Conservation (phyloP, 2,888 invertebrate species). For the Mythimna impura region DNA sequence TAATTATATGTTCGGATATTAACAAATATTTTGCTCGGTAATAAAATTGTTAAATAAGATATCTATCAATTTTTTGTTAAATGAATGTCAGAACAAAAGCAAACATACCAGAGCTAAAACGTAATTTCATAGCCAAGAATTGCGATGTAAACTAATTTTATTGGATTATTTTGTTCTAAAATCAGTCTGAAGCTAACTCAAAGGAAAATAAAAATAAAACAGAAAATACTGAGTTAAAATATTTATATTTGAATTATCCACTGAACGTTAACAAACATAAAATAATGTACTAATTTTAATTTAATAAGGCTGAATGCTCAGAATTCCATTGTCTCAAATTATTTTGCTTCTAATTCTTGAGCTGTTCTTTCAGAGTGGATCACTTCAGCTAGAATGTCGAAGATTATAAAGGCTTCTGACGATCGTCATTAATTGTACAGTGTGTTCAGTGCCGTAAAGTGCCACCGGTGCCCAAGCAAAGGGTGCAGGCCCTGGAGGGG, state of each 20-base stretch:
- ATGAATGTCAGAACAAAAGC: neutral
- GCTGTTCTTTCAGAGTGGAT: constrained; percentile 19
- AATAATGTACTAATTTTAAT: constrained; percentile 27
- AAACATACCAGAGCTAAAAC: neutral
- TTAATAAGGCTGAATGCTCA: constrained; percentile 5
- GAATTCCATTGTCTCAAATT: constrained; percentile 41
- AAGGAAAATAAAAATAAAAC: constrained; percentile 30
- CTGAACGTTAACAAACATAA: constrained; percentile 4
- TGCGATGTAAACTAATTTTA: neutral
- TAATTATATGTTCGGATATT: no score
- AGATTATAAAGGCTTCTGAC: constrained; percentile 6
- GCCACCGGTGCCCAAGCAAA: no score
- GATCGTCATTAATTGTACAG: constrained; percentile 6
- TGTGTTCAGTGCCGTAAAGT: neutral
- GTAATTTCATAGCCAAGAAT: neutral
- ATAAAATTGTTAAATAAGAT: neutral
- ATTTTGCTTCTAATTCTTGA: constrained; percentile 22
- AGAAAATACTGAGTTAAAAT: constrained; percentile 13
- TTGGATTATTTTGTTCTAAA: constrained; percentile 1
- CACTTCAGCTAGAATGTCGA: constrained; percentile 13
- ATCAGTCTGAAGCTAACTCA: constrained; percentile 11
- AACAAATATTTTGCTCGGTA: neutral
- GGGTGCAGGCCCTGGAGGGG: no score
- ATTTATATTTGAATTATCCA: constrained; percentile 29
- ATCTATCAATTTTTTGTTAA: neutral